A percentile compares a stretch with the other conserved stretches of the same genome.
These are phyloP conservation scores for Leptosomus discolor DNA, from an alignment of 2,113 vertebrate species.

Conservation along the genomic window DNA sequence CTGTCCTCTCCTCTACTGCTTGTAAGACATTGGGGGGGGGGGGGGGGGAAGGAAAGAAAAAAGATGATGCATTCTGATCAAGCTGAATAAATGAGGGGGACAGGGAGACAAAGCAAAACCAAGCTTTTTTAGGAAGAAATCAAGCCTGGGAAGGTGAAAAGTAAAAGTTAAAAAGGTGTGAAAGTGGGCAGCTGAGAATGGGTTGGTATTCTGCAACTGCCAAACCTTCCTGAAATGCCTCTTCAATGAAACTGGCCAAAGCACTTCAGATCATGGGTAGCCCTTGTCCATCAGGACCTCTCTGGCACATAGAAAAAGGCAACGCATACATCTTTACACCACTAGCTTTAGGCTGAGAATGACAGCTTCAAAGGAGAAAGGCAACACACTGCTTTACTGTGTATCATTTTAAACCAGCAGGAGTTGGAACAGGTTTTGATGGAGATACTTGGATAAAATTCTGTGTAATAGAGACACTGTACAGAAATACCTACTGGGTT, in stretches of 20 bases:
- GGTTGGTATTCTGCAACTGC: neutral
- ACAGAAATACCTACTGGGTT: neutral
- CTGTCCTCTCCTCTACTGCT: neutral
- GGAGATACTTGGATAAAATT: neutral
- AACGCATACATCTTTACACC: neutral
- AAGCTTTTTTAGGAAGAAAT: neutral
- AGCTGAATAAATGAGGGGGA: neutral
- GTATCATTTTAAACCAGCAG: neutral
- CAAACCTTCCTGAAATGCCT: neutral
- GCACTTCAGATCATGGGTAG: accelerated
- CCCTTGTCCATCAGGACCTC: neutral
- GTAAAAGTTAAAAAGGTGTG: neutral
- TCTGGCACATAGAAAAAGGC: neutral
- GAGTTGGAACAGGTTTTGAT: neutral
- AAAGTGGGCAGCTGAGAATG: neutral
- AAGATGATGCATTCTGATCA: neutral
- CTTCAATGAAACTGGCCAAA: neutral
- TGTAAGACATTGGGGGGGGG: neutral
- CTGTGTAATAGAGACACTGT: neutral
- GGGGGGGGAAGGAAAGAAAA: neutral
- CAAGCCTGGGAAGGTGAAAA: neutral
- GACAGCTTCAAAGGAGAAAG: neutral
- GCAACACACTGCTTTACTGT: neutral
- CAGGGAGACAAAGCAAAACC: neutral
- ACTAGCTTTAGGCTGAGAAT: neutral